phyloP scores from a whole-genome alignment of 1,140 invertebrate species.

The Drosophila paulistorum region DNA sequence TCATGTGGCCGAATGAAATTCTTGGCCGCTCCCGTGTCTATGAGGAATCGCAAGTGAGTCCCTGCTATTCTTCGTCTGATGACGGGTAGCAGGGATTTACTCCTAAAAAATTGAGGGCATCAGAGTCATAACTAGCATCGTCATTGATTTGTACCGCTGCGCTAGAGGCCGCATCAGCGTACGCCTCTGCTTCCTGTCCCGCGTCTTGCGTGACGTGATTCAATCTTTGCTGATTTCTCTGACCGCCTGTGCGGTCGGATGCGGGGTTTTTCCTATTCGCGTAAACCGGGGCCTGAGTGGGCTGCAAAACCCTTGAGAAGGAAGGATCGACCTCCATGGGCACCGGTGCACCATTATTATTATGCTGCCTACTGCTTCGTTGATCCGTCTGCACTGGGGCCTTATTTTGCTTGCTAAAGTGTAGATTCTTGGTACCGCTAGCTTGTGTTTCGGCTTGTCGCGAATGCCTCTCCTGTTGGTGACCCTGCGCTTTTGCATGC shows the following conservation, averaged over 20 bases:
- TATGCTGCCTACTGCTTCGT: conserved; percentile 7
- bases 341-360: conserved; percentile 3
- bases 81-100: not conserved
- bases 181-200: not conserved
- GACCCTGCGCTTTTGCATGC: too few species aligned
- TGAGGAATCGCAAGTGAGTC: conserved; percentile 2
- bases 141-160: not conserved
- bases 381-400: too few species aligned
- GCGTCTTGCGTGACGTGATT: conserved; percentile 19
- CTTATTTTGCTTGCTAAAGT: conserved; percentile 15
- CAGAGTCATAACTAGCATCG: too few species aligned
- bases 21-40: conserved; percentile 22
- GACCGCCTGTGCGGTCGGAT: too few species aligned
- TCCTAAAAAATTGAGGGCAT: too few species aligned
- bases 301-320: conserved; percentile 20
- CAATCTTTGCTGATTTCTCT: not conserved
- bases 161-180: conserved; percentile 9
- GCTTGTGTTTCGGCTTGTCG: conserved; percentile 4
- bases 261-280: too few species aligned
- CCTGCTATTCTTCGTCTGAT: too few species aligned
- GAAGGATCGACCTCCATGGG: conserved; percentile 28
- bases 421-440: conserved; percentile 18
- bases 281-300: conserved; percentile 1
- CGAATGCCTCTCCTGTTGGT: not conserved
- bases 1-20: conserved; percentile 15